Conservation (phyloP, 2,888 invertebrate species). For the Dynastes tityus region DNA sequence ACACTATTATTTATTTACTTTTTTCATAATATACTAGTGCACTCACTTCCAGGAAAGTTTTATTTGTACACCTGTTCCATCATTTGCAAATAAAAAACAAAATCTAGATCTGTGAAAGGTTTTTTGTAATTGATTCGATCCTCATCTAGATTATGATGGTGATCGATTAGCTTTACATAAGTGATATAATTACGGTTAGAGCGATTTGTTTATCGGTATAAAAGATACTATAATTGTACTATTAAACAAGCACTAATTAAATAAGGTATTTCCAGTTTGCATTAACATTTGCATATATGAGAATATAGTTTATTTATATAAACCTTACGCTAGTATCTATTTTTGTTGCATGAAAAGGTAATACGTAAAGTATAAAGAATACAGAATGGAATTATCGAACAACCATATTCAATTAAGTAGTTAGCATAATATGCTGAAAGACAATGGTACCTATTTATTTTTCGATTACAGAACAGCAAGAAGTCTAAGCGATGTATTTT, state of each 20-base stretch:
- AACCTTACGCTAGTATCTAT: background rate
- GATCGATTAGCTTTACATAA: conserved; percentile 4
- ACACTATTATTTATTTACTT: background rate
- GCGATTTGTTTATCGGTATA: background rate
- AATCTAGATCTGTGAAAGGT: conserved; percentile 2
- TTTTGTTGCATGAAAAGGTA: too few species aligned
- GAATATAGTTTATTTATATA: conserved; percentile 12
- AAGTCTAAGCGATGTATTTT: too few species aligned
- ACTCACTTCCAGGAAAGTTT: background rate
- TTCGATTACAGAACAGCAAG: too few species aligned
- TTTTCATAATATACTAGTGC: background rate
- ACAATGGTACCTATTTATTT: too few species aligned
- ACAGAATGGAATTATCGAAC: too few species aligned
- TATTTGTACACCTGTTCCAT: background rate
- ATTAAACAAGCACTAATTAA: conserved; percentile 1
- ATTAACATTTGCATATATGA: background rate
- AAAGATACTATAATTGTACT: background rate
- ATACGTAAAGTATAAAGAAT: too few species aligned
- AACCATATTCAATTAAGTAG: too few species aligned
- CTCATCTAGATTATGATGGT: background rate
- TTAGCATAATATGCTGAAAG: too few species aligned
- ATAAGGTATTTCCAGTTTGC: background rate
- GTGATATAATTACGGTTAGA: background rate
- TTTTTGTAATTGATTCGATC: background rate
- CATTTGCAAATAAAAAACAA: background rate